Evolutionary conservation across 2,113 vertebrate species (phyloP), one percentile per base, ranked within the genome.

Genomic region (Pteruthius melanotis): DNA sequence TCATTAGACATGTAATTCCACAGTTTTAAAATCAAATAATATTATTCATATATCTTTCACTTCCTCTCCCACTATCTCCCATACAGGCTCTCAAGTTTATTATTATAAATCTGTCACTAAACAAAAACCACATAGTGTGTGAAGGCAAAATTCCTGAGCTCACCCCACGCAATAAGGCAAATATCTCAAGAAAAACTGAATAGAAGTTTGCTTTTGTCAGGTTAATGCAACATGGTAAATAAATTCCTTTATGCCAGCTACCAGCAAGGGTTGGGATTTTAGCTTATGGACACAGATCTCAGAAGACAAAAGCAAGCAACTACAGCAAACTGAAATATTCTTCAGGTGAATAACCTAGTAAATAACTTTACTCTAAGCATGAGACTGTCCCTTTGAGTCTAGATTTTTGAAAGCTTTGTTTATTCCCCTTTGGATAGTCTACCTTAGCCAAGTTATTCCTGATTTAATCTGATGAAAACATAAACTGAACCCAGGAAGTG

Each of bases 1-100:
- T 95, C 87, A 72, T 94, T 57, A 72, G 49, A 69, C 21, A 39
- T 75, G 49, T 42, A 37, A 93, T 89, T 87, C 56, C 76, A 89
- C 0, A 0, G 79, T 42, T 95, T 87, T 59, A 69, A 83, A 95
- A 83, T 83, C 74, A 79, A 90, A 90, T 69, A 8, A 47, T 37
- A 24, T 70, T 70, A 90, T 96, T 76, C 84, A 91, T 91, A 65
- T 42, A 93, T 89, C 78, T 94, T 90, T 95, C 78, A 74, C 45
- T 94, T 95, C 70, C 39, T 89, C 84, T 96, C 70, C 56, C 66
- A 40, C 52, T 65, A 39, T 95, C 82, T 93, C 53, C 15, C 19
- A 28, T 39, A 33, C 37, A 89, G 33, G 9, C n/a, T 87, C 20
- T 89, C 65, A 59, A 42, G 42, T 81, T 75, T 22, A 21, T 59